Conservation (phyloP, 2,888 invertebrate genomes). For the Campoplex nolae region DNA sequence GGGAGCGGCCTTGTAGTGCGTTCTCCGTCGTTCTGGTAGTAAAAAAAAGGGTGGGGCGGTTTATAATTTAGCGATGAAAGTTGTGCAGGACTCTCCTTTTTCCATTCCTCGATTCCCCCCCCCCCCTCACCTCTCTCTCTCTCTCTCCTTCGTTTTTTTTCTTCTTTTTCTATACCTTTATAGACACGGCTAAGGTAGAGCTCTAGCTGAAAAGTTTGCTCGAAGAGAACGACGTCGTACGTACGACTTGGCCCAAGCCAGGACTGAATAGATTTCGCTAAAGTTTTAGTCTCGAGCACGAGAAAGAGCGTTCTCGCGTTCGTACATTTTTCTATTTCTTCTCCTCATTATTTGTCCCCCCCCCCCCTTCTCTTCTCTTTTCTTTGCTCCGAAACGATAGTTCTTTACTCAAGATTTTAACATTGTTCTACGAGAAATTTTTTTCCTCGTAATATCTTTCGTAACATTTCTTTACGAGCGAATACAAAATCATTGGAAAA, state of each 20-base stretch:
- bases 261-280: constrained; percentile 58
- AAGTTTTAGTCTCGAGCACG: constrained; percentile 50
- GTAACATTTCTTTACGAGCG: constrained; percentile 11
- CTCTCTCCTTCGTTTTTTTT: neutral
- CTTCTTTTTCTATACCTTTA: constrained; percentile 3
- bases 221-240: constrained; percentile 50
- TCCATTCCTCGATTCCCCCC: neutral
- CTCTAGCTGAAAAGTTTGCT: constrained; percentile 63
- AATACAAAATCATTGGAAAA: neutral
- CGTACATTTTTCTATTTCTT: constrained; percentile 14
- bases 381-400: constrained; percentile 9
- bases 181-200: constrained; percentile 18
- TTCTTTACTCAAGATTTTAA: constrained; percentile 33
- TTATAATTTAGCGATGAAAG: constrained; percentile 69
- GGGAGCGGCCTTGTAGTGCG: constrained; percentile 31
- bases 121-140: neutral
- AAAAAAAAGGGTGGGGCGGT: constrained; percentile 52
- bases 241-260: constrained; percentile 23
- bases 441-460: constrained; percentile 12
- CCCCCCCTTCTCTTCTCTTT: neutral
- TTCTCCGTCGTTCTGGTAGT: constrained; percentile 6
- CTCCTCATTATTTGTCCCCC: neutral
- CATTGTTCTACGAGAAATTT: constrained; percentile 18
- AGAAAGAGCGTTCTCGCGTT: constrained; percentile 29
- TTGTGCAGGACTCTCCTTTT: constrained; percentile 43